Conservation (phyloP, 2,113 vertebrate genomes). For the Toxotes jaculatrix region DNA sequence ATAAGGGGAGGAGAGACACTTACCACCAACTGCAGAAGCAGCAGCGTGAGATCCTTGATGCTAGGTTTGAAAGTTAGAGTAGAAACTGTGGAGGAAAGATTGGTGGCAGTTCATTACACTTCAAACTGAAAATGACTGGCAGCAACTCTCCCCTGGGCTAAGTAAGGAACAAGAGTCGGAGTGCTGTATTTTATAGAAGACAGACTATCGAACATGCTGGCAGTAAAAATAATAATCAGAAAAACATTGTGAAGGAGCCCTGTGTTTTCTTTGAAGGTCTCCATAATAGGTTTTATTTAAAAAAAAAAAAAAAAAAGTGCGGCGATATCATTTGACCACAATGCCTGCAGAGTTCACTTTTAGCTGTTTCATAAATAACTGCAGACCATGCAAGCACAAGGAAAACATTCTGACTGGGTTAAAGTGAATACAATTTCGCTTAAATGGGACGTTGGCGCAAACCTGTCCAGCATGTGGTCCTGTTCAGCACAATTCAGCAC, state of each 20-base stretch:
- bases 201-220: slow-evolving; percentile 43
- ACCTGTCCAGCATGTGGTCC: slow-evolving; percentile 2
- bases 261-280: slow-evolving; percentile 33
- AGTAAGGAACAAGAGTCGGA: slow-evolving; percentile 40
- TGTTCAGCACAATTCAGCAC: slow-evolving; percentile 19
- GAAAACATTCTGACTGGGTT: slow-evolving; percentile 26
- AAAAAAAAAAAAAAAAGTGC: too few relatives aligned
- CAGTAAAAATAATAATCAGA: slow-evolving; percentile 60
- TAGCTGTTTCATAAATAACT: slow-evolving; percentile 47
- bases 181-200: slow-evolving; percentile 42
- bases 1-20: slow-evolving; percentile 68
- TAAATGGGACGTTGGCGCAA: slow-evolving; percentile 1
- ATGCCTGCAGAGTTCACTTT: slow-evolving; percentile 27
- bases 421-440: slow-evolving; percentile 36
- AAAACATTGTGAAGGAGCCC: slow-evolving; percentile 18
- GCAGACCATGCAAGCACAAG: slow-evolving; percentile 26
- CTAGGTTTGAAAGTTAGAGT: slow-evolving; percentile 73
- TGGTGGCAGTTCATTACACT: slow-evolving; percentile 73
- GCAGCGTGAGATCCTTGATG: slow-evolving; percentile 67
- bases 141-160: slow-evolving; percentile 53
- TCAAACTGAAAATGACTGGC: slow-evolving; percentile 74
- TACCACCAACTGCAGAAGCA: slow-evolving; percentile 41
- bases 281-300: slow-evolving; percentile 38
- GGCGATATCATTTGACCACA: slow-evolving; percentile 34
- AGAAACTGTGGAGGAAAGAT: slow-evolving; percentile 58